Percentiles rank a stretch among this genome's conserved stretches.
Evolutionary conservation across 2,113 vertebrate species (phyloP).

Genomic region (Phoenicopterus ruber): DNA sequence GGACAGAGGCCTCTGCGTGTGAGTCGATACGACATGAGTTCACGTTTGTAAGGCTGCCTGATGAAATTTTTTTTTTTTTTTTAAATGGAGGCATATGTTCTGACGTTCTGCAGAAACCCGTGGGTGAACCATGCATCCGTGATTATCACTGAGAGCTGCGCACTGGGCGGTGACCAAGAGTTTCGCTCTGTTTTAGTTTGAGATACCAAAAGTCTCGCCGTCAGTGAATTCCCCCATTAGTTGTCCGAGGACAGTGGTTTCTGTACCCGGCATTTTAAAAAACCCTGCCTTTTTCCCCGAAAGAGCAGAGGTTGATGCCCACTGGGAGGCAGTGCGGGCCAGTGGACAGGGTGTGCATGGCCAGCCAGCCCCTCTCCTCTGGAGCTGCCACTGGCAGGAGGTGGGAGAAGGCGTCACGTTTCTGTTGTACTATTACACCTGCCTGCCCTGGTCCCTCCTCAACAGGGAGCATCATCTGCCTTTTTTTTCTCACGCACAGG

Average conservation of each 20-base stretch:
- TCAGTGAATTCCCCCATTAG: background rate
- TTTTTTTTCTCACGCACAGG: background rate
- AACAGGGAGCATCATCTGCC: background rate
- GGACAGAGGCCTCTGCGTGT: background rate
- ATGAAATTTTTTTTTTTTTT: fast-evolving
- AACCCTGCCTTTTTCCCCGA: fast-evolving
- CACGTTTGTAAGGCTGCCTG: background rate
- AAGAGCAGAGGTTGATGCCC: background rate
- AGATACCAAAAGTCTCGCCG: fast-evolving
- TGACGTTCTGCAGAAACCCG: background rate
- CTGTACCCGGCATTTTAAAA: background rate
- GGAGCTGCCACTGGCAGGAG: background rate
- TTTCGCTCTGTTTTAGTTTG: background rate
- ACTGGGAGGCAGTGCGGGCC: background rate
- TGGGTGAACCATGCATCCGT: background rate
- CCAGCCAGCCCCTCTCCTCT: background rate
- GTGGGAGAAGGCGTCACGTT: background rate
- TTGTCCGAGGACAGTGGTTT: background rate
- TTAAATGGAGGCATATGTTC: background rate
- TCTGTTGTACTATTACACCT: background rate
- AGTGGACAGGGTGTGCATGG: background rate
- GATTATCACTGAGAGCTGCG: background rate
- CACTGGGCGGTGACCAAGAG: background rate
- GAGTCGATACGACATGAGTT: background rate
- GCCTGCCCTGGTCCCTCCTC: background rate